A percentile compares a stretch with the other conserved stretches of the same genome.
Evolutionary conservation across 2,888 invertebrate species (phyloP).

Genomic region (Hipparchia sbordonii): DNA sequence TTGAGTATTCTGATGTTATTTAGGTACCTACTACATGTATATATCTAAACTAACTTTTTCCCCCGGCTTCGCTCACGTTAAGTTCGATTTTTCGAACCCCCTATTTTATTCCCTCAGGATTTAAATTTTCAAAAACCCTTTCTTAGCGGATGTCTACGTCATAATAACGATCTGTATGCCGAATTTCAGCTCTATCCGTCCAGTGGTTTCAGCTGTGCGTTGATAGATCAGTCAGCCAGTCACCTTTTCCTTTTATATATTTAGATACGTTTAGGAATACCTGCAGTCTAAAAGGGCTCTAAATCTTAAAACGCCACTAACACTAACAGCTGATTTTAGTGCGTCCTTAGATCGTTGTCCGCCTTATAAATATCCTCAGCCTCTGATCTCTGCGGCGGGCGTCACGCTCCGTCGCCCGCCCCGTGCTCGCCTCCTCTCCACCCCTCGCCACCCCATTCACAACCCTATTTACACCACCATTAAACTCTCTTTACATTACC

Average conservation of each 20-base stretch:
- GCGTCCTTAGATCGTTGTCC: slow-evolving; percentile 38
- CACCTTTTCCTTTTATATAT: too few species aligned
- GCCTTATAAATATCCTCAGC: slow-evolving; percentile 61
- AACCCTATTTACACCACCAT: slow-evolving; percentile 1
- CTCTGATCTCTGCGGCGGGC: slow-evolving; percentile 79
- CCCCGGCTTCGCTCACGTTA: too few species aligned
- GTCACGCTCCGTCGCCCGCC: slow-evolving; percentile 68
- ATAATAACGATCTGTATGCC: too few species aligned
- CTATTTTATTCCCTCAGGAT: too few species aligned
- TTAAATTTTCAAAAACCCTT: too few species aligned
- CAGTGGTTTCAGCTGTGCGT: too few species aligned
- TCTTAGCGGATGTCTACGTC: too few species aligned
- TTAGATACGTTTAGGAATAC: background rate
- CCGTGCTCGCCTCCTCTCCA: slow-evolving; percentile 63
- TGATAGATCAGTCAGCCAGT: too few species aligned
- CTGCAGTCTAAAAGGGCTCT: background rate
- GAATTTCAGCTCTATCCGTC: too few species aligned
- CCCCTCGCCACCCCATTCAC: slow-evolving; percentile 10
- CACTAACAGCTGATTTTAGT: background rate
- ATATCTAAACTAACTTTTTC: too few species aligned
- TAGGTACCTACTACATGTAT: background rate
- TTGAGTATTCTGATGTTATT: too few species aligned
- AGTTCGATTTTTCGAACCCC: too few species aligned
- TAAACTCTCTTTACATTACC: slow-evolving; percentile 20
- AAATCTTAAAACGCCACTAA: slow-evolving; percentile 10